Conservation (phyloP, 2,888 invertebrate species). For the Desoria tigrina region DNA sequence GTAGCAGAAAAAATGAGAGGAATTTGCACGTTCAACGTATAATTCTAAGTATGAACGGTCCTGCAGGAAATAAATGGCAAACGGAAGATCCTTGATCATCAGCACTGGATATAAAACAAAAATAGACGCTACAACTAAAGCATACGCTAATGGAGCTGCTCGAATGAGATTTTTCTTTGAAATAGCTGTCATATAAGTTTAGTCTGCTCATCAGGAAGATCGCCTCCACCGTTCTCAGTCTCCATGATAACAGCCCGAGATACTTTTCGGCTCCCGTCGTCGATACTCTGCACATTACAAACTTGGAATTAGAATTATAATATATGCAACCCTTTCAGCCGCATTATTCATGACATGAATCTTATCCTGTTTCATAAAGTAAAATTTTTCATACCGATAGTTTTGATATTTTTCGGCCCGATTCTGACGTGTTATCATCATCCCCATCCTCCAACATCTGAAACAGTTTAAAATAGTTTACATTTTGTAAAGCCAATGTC, state of each 20-base stretch:
- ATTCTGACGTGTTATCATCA: conserved; percentile 17
- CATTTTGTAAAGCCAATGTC: no score
- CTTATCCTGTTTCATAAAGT: not conserved
- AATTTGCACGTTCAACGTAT: no score
- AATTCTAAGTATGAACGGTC: no score
- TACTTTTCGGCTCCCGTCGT: not conserved
- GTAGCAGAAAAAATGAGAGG: no score
- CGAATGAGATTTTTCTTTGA: no score
- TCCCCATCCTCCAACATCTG: conserved; percentile 32
- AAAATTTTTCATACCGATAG: not conserved
- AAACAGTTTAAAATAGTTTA: not conserved
- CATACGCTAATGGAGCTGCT: no score
- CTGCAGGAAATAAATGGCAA: no score
- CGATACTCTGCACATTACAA: not conserved
- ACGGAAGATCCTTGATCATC: not conserved
- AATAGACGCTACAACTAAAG: no score
- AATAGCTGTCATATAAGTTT: conserved; percentile 8
- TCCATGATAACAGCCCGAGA: not conserved
- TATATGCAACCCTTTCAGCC: not conserved
- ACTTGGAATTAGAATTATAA: no score
- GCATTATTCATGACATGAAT: not conserved
- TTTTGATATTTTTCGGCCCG: conserved; percentile 1
- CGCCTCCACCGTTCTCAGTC: conserved; percentile 2
- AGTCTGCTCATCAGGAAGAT: conserved; percentile 11
- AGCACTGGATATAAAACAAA: not conserved